These are phyloP conservation scores for Sardina pilchardus DNA, from an alignment of 2,113 vertebrate genomes.

Conservation along the genomic window DNA sequence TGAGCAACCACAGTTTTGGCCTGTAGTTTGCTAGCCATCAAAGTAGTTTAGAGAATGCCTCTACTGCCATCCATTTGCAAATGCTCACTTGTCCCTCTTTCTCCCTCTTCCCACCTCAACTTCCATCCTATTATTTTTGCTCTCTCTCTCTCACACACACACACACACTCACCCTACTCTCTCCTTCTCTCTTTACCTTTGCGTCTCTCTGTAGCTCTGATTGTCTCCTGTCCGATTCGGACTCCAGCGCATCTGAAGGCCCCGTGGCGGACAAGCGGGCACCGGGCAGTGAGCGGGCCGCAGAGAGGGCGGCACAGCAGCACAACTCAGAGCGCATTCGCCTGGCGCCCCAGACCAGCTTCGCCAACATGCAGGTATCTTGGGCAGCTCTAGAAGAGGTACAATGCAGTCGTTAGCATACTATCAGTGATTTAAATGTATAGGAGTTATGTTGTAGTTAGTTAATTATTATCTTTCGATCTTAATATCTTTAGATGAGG, in stretches of 20 bases:
- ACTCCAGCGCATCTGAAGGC: conserved; percentile 83
- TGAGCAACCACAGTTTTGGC: no score
- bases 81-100: no score
- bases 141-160: neutral
- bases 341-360: conserved; percentile 79
- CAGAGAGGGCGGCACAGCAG: conserved; percentile 90
- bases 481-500: neutral
- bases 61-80: no score
- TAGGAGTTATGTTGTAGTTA: neutral
- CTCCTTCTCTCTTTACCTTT: neutral
- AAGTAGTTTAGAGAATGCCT: no score
- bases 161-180: neutral
- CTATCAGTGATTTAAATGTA: neutral
- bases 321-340: conserved; percentile 85
- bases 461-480: neutral
- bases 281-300: conserved; percentile 92
- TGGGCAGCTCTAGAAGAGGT: no score
- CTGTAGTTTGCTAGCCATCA: no score
- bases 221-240: conserved; percentile 86
- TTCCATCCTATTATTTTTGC: neutral
- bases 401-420: neutral
- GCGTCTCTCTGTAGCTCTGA: conserved; percentile 69
- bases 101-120: no score
- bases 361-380: conserved; percentile 86
- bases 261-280: conserved; percentile 92